These are phyloP conservation scores for Tragelaphus buxtoni DNA, from an alignment of 2,113 vertebrate species.

Conservation along the genomic window DNA sequence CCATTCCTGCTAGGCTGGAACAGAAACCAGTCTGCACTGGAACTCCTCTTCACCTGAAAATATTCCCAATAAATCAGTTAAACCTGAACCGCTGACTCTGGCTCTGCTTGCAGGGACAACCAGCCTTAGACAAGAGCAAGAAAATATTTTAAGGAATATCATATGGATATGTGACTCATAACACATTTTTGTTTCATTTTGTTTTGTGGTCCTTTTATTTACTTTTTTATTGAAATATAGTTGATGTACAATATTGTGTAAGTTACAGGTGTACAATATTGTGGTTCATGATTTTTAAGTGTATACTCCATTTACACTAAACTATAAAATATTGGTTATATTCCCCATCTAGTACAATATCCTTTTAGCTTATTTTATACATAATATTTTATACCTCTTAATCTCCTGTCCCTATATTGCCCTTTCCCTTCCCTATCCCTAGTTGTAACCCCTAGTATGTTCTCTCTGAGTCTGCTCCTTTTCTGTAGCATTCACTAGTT, in stretches of 20 bases:
- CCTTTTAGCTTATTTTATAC: neutral
- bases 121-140: neutral
- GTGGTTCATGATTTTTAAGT: neutral
- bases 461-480: neutral
- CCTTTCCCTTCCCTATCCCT: too few relatives aligned
- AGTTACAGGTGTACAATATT: neutral
- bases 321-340: neutral
- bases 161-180: neutral
- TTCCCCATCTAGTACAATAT: neutral
- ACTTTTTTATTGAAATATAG: neutral
- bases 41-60: neutral
- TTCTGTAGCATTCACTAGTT: neutral
- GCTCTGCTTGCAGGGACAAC: neutral
- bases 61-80: neutral
- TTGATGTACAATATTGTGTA: neutral
- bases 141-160: neutral
- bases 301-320: neutral
- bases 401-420: neutral
- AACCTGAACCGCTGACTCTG: neutral
- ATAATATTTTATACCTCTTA: neutral
- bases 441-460: neutral
- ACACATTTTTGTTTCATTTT: neutral
- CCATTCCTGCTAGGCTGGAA: accelerated
- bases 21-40: neutral
- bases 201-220: neutral